phyloP scores from a whole-genome alignment of 2,797 vertebrate genomes.

The Halcyon badia region DNA sequence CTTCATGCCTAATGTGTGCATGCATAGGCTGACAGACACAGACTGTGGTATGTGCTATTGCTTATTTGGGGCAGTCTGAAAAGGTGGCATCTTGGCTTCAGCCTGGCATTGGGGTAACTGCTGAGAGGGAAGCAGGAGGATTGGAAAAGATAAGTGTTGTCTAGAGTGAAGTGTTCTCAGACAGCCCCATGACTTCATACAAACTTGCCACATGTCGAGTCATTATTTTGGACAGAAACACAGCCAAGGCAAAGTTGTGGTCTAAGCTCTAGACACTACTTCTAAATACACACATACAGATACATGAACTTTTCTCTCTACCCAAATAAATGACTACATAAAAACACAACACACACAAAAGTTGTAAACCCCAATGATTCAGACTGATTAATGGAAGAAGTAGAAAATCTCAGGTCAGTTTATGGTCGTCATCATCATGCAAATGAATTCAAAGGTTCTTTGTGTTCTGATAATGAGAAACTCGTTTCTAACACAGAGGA shows the following conservation, averaged over 20 bases:
- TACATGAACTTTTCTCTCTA: not conserved
- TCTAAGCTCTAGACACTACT: not conserved
- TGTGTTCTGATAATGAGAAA: not conserved
- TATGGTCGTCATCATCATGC: not conserved
- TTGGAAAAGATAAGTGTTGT: not conserved
- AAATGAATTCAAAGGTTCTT: not conserved
- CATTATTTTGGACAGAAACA: constrained; percentile 33
- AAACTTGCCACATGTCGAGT: not conserved
- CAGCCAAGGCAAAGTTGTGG: not conserved
- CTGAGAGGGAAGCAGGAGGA: not conserved
- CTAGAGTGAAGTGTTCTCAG: constrained; percentile 32
- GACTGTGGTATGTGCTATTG: not conserved
- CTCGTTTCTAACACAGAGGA: not conserved
- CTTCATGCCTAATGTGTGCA: constrained; percentile 16
- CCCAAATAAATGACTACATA: not conserved
- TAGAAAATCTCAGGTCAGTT: not conserved
- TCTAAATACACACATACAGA: not conserved
- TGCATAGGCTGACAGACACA: not conserved
- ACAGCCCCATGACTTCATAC: constrained; percentile 52
- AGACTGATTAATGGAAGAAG: not conserved
- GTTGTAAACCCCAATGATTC: not conserved
- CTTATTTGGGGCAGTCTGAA: not conserved
- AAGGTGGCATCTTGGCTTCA: not conserved
- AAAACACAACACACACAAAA: not conserved
- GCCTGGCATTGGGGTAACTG: not conserved